phyloP scores from a whole-genome alignment of 2,113 vertebrate species.

The Festucalex cinctus region DNA sequence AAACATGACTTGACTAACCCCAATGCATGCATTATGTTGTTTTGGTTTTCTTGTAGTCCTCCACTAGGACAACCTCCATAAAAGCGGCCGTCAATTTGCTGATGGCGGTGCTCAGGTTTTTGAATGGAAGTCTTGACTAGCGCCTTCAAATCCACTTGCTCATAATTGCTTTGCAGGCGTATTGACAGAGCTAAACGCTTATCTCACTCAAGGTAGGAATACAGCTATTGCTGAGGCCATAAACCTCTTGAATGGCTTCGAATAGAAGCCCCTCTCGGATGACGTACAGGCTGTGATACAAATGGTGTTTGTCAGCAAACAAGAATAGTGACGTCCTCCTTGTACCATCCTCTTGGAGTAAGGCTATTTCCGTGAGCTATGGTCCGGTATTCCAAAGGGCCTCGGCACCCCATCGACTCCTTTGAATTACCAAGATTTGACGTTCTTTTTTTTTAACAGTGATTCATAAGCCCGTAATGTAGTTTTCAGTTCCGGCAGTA shows the following conservation, averaged over 20 bases:
- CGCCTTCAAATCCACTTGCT: neutral
- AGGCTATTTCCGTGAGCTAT: neutral
- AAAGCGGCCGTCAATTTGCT: neutral
- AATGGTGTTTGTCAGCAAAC: neutral
- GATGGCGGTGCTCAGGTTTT: neutral
- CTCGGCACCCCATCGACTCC: neutral
- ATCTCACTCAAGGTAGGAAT: neutral
- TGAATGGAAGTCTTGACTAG: neutral
- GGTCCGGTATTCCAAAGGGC: neutral
- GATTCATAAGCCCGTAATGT: neutral
- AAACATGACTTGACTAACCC: neutral
- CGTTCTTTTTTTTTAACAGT: neutral
- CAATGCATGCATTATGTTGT: neutral
- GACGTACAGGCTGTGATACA: neutral
- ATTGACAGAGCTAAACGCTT: constrained; percentile 1
- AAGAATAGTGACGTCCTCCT: neutral
- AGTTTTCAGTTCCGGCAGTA: neutral
- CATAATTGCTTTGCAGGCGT: neutral
- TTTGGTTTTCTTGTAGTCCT: neutral
- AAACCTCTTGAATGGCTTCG: neutral
- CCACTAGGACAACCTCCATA: neutral
- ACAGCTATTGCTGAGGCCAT: neutral
- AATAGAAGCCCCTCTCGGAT: neutral
- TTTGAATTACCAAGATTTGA: neutral
- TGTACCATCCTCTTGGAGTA: neutral